phyloP scores from a whole-genome alignment of 2,797 vertebrate genomes.

The Gallinago nigripennis region DNA sequence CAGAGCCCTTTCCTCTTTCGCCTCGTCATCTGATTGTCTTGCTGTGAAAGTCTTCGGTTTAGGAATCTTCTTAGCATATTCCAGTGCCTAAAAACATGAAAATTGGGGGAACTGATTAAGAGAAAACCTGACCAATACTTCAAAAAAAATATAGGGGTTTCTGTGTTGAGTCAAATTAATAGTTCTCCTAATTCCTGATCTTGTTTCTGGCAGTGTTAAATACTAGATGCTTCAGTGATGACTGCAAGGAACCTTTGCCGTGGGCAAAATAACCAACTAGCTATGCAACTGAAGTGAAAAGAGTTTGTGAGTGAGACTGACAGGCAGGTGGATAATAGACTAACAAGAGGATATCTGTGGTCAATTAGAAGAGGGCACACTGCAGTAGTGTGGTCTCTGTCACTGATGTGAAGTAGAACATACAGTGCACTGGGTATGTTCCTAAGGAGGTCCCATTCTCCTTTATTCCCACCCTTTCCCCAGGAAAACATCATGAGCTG shows the following conservation, averaged over 20 bases:
- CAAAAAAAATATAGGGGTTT: background rate
- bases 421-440: background rate
- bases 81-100: conserved; percentile 82
- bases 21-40: conserved; percentile 10
- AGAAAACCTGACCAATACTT: background rate
- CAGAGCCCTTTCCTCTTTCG: background rate
- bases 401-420: background rate
- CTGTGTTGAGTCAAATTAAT: background rate
- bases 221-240: background rate
- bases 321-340: background rate
- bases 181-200: background rate
- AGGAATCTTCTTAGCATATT: conserved; percentile 88
- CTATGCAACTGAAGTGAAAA: conserved; percentile 16
- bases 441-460: background rate
- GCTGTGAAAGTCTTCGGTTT: conserved; percentile 75
- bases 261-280: background rate
- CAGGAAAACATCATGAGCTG: background rate
- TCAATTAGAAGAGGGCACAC: background rate
- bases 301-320: background rate
- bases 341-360: background rate
- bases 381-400: background rate
- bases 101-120: background rate
- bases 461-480: background rate
- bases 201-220: background rate
- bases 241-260: background rate